phyloP scores from a whole-genome alignment of 2,888 invertebrate genomes.

The Morpho deidamia region DNA sequence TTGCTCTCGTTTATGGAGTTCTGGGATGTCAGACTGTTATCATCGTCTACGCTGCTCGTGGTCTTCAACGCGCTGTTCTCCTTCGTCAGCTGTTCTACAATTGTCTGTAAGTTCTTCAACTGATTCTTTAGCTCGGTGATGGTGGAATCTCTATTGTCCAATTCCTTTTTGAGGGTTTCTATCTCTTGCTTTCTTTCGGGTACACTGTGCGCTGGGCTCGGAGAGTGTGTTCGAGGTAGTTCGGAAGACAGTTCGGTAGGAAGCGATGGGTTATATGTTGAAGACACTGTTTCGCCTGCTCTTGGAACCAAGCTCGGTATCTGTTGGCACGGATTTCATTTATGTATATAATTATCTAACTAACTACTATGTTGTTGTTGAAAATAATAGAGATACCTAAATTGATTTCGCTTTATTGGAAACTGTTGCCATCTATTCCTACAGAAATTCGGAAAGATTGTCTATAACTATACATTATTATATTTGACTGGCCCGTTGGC shows the following conservation, averaged over 20 bases:
- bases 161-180: constrained; percentile 68
- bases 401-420: too few species aligned
- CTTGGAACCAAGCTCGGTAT: constrained; percentile 47
- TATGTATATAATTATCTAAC: too few species aligned
- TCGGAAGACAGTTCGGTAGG: constrained; percentile 45
- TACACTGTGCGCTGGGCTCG: constrained; percentile 24
- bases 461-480: too few species aligned
- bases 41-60: constrained; percentile 62
- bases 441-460: too few species aligned
- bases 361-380: too few species aligned
- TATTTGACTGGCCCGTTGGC: too few species aligned
- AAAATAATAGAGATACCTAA: too few species aligned
- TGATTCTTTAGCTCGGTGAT: constrained; percentile 82
- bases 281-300: constrained; percentile 57
- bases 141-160: constrained; percentile 81
- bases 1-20: constrained; percentile 54
- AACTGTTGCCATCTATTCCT: too few species aligned
- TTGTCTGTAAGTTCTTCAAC: constrained; percentile 79
- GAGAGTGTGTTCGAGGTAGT: constrained; percentile 36
- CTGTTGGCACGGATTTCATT: constrained; percentile 27
- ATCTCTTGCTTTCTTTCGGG: constrained; percentile 46
- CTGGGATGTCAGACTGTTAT: constrained; percentile 60
- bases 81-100: constrained; percentile 86
- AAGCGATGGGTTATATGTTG: constrained; percentile 58
- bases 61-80: constrained; percentile 89